Base-by-base conservation (phyloP, 2,888 invertebrate genomes). In the Serrognathus titanus region DNA sequence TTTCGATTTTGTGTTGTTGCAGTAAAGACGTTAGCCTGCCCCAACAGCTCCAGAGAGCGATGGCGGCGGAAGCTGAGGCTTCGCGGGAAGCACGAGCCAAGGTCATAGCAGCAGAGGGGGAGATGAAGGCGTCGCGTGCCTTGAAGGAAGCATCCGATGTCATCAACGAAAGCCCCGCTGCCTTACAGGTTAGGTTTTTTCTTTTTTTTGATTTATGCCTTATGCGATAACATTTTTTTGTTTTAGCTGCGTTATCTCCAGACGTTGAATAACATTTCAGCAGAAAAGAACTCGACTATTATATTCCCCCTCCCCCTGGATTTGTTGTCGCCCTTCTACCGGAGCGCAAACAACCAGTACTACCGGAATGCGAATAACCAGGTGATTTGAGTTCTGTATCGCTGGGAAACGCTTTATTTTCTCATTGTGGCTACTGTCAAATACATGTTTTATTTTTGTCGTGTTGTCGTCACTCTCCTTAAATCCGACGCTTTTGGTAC, bases 221-320 rank as follows among this genome's bases (percentile, higher is more conserved):
- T 20, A 43, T 1, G n/a, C n/a, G n/a, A 31, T 24, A 31, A 31
- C 9, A 12, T 12, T 43, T 43, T 13, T 11, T 43, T 49, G 24
- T 83, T 82, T 56, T 78, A 91, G 90, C 72, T 91, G 59, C 84
- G 92, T n/a, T 92, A 92, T 74, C 81, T 94, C 40, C 96, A 97
- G 80, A 96, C 96, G 0, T 80, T 97, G 55, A 94, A 85, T 79
- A 89, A 90, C 54, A 94, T 96, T 75, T 92, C 95, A 1, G 91
- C 93, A 0, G 95, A 97, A 79, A 95, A 94, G 79, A 95, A 95
- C 77, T 95, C 94, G 0, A 96, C 95, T 0, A 95, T 97, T 66
- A 89, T 96, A 57, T 96, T 97, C 74, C 96, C 96, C 1, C 80
- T 96, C 65, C 96, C 96, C 0, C 86, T 96, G 79, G 95, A 96